Conservation (phyloP, 2,113 vertebrate species). For the Tupaia tana region DNA sequence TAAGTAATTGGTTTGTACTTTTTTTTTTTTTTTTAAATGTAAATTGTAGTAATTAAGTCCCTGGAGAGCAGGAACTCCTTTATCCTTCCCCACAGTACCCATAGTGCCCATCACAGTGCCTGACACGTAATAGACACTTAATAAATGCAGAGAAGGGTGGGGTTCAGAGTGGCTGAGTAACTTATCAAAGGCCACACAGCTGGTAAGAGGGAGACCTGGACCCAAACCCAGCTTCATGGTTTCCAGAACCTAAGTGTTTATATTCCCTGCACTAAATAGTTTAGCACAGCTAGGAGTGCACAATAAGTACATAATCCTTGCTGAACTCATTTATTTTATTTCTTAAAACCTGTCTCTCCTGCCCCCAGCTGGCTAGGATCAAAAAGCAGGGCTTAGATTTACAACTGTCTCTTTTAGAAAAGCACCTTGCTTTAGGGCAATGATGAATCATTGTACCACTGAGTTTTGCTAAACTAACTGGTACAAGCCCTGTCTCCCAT, state of each 20-base stretch:
- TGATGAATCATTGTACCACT: slow-evolving; percentile 27
- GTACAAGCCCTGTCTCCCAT: slow-evolving; percentile 3
- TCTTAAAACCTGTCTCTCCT: slow-evolving; percentile 16
- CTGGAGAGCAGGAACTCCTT: neutral
- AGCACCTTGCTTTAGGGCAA: slow-evolving; percentile 48
- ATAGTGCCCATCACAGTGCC: no score
- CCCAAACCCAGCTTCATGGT: neutral
- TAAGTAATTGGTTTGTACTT: neutral
- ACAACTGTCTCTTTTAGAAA: slow-evolving; percentile 41
- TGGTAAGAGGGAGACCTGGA: neutral
- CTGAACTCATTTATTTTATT: slow-evolving; percentile 48
- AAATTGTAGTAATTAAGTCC: neutral
- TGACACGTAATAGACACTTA: neutral
- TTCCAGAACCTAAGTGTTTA: neutral
- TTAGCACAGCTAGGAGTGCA: neutral
- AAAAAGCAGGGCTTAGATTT: slow-evolving; percentile 25
- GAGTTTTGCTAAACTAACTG: slow-evolving; percentile 52
- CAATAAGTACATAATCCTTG: neutral
- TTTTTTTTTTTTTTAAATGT: neutral
- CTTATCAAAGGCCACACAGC: neutral
- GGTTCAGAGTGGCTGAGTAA: neutral
- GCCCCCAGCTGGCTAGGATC: neutral
- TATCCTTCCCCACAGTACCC: accelerated
- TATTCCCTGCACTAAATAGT: neutral
- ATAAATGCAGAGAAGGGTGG: neutral